Conservation (phyloP, 2,888 invertebrate genomes). For the Cantharis flavilabris region DNA sequence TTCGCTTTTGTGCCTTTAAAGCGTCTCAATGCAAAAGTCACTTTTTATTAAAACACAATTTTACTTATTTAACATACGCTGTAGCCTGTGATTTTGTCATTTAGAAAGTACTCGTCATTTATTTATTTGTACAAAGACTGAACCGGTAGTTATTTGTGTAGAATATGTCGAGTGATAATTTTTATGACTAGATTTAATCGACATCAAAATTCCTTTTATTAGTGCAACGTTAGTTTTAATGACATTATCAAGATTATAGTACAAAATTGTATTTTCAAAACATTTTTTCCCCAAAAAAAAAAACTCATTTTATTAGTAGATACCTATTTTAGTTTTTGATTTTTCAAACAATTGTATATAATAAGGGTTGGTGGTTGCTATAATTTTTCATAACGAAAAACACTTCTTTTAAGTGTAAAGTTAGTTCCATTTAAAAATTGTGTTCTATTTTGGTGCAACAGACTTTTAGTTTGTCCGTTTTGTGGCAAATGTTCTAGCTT, state of each 20-base stretch:
- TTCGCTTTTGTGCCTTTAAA: neutral
- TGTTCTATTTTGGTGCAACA: conserved; percentile 25
- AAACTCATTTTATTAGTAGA: neutral
- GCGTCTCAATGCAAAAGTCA: neutral
- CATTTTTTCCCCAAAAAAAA: neutral
- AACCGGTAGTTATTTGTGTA: neutral
- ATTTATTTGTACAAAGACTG: neutral
- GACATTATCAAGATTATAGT: neutral
- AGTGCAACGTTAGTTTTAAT: neutral
- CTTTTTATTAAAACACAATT: neutral
- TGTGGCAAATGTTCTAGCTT: conserved; percentile 29
- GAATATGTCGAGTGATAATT: neutral
- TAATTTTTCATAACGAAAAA: neutral
- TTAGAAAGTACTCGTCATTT: neutral
- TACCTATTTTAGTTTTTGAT: neutral
- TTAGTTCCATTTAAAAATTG: conserved; percentile 22
- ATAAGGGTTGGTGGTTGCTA: neutral
- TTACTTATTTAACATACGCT: neutral
- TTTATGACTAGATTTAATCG: neutral
- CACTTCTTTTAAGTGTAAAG: conserved; percentile 12
- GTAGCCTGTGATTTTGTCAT: neutral
- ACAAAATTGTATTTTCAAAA: neutral
- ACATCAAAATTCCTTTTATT: neutral
- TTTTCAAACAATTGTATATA: neutral
- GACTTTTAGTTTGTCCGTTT: conserved; percentile 25